Conservation (phyloP, 2,797 vertebrate genomes). For the Labeo calbasu region DNA sequence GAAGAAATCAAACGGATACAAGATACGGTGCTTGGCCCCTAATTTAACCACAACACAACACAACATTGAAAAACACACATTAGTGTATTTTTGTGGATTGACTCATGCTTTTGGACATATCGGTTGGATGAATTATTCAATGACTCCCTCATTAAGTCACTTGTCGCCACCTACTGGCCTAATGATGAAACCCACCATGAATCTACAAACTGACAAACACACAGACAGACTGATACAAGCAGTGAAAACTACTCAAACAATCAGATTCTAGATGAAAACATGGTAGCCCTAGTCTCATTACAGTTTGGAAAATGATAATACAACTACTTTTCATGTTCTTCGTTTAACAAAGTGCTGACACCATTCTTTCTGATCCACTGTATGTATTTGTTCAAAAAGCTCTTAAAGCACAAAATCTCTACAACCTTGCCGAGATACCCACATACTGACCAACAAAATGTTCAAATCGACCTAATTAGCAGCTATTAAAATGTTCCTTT, state of each 20-base stretch:
- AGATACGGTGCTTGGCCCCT: no score
- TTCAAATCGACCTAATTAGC: conserved; percentile 68
- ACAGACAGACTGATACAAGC: not conserved
- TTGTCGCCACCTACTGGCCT: not conserved
- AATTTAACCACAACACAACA: not conserved
- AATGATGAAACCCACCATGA: not conserved
- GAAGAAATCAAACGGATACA: no score
- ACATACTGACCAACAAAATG: conserved; percentile 62
- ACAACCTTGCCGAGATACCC: conserved; percentile 34
- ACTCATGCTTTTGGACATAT: not conserved
- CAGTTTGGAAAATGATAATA: conserved; percentile 62
- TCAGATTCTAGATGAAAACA: no score
- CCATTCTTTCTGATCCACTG: conserved; percentile 56
- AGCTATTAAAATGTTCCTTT: conserved; percentile 70
- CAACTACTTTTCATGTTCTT: conserved; percentile 51
- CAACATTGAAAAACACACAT: not conserved
- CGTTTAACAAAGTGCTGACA: conserved; percentile 47
- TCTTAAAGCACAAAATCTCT: conserved; percentile 52
- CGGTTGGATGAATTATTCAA: not conserved
- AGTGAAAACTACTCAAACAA: not conserved
- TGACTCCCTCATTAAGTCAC: not conserved
- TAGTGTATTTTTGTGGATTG: not conserved
- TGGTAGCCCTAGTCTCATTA: conserved; percentile 29
- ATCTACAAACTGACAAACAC: not conserved
- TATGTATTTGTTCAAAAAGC: conserved; percentile 19